Evolutionary conservation across 1,140 invertebrate genomes (phyloP), one percentile per base, ranked within the genome.

Genomic region (Chelonus insularis): DNA sequence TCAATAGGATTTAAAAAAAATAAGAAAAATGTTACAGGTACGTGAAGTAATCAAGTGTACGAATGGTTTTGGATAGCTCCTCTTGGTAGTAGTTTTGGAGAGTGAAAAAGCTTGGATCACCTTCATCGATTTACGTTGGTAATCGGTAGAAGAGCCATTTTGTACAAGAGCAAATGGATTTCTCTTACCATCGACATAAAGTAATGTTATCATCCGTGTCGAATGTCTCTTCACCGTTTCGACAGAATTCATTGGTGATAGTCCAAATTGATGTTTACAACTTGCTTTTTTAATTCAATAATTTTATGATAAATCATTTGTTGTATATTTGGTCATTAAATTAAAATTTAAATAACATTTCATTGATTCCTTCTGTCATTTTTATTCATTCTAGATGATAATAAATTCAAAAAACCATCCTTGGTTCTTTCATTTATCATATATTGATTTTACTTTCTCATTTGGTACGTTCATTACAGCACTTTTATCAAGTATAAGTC

Each of bases 71-170:
- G 20, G 20, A 54, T 54, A 5, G 8, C 36, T 39, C 36, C 3
- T 12, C 32, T 37, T 4, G 12, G 16, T 12, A 54, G 16, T 21
- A 16, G 14, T 36, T 18, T 20, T 18, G 29, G n/a, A 47, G 41
- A 57, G 18, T 12, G 14, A 57, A 57, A 57, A 57, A 57, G 56
- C 39, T 57, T 20, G 14, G 43, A 57, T 57, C 56, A 57, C 56
- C 56, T 52, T 52, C 50, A 52, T 52, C 50, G 50, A 52, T 52
- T 52, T 9, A 52, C 50, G 50, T 52, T 52, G 29, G 25, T 52
- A 32, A 36, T 32, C 14, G 50, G 25, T 36, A 18, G 25, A 16
- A 52, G 50, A 32, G 29, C 50, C 50, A 52, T 52, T 52, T 52
- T 52, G 25, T 52, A 52, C 43, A 21, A n/a, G 21, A 50, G 25